Conservation (phyloP, 2,113 vertebrate genomes). For the Ochotona curzoniae region DNA sequence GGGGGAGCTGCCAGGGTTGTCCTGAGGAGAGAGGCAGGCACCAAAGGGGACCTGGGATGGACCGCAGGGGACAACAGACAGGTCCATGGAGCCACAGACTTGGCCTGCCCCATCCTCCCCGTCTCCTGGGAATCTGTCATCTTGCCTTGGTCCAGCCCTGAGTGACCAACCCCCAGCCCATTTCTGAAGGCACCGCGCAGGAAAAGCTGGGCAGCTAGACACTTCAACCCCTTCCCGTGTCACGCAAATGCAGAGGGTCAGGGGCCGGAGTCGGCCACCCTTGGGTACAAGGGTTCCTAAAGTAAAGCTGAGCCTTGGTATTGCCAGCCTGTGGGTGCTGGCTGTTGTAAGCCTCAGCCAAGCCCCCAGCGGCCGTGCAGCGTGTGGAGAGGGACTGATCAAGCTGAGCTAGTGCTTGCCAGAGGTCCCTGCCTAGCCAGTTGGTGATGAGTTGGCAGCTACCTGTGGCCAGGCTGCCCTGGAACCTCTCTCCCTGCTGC, state of each 20-base stretch:
- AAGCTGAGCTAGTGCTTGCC: constrained; percentile 10
- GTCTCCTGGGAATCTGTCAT: background rate
- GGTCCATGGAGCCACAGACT: background rate
- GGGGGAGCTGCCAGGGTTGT: background rate
- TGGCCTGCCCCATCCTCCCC: background rate
- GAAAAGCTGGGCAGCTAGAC: background rate
- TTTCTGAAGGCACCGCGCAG: background rate
- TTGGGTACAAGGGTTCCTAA: background rate
- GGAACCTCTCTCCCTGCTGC: background rate
- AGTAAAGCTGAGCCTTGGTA: constrained; percentile 7
- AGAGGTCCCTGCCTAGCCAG: background rate
- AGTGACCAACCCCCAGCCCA: background rate
- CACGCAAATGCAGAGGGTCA: background rate
- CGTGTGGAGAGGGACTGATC: background rate
- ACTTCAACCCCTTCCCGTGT: background rate
- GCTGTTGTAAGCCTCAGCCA: background rate
- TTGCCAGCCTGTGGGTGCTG: background rate
- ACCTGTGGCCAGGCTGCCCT: background rate
- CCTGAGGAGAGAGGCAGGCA: background rate
- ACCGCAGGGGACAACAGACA: background rate
- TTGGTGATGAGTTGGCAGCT: background rate
- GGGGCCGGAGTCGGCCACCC: background rate
- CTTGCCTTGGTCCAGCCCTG: background rate
- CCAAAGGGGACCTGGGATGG: no score
- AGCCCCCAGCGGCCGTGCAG: background rate